These are phyloP conservation scores for Chalcosyrphus nemorum DNA, from an alignment of 2,888 invertebrate species.

Conservation along the genomic window DNA sequence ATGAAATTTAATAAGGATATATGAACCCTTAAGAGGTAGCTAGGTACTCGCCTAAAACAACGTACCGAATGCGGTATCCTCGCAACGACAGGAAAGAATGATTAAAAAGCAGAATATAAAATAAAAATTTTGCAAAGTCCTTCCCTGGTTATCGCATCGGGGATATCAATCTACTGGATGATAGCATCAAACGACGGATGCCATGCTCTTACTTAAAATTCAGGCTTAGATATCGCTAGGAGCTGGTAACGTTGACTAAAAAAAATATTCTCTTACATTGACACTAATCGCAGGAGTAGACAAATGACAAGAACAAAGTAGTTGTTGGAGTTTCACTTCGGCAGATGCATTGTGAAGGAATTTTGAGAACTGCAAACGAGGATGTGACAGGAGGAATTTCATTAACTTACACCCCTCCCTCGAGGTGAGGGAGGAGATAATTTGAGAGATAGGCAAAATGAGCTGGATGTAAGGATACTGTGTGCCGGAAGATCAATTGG, in stretches of 20 bases:
- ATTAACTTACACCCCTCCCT: neutral
- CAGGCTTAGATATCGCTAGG: neutral
- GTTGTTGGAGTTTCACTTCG: neutral
- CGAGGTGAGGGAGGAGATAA: neutral
- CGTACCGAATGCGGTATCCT: neutral
- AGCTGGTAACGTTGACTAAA: neutral
- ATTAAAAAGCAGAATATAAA: neutral
- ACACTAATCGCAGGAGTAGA: neutral
- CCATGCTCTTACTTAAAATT: neutral
- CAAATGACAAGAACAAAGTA: neutral
- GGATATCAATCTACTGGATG: neutral
- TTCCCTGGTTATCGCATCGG: neutral
- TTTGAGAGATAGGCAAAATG: neutral
- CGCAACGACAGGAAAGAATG: neutral
- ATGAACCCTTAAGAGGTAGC: neutral
- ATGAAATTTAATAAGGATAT: constrained; percentile 26
- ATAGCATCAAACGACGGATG: neutral
- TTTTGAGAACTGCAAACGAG: neutral
- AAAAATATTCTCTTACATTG: neutral
- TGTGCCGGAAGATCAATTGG: neutral
- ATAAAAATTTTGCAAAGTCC: neutral
- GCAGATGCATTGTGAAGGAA: neutral
- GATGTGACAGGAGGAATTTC: neutral
- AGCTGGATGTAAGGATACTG: neutral
- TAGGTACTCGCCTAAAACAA: constrained; percentile 3